These are phyloP conservation scores for Harmothoe impar DNA, from an alignment of 2,888 invertebrate genomes.

Conservation along the genomic window DNA sequence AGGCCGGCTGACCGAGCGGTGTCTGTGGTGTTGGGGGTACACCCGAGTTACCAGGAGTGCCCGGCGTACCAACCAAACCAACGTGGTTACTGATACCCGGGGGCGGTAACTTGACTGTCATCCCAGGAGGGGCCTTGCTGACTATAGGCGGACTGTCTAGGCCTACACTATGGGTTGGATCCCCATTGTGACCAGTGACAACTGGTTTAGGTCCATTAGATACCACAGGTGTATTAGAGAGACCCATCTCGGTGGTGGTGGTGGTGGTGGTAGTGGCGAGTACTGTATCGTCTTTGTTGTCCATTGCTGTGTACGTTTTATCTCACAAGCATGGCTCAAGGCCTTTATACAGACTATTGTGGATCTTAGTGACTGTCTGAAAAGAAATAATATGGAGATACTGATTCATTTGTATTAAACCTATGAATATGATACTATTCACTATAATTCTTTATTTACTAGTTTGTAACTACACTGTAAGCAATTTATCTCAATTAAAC, in stretches of 20 bases:
- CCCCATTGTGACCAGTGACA: constrained; percentile 34
- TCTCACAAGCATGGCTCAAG: neutral
- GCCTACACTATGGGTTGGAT: neutral
- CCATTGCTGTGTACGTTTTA: neutral
- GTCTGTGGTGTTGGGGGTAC: constrained; percentile 47
- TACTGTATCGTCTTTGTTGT: neutral
- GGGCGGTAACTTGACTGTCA: constrained; percentile 46
- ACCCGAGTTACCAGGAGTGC: neutral
- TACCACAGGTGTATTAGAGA: neutral
- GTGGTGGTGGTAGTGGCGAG: neutral
- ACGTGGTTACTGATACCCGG: neutral
- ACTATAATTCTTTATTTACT: no score
- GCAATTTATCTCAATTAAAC: no score
- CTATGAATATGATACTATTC: no score
- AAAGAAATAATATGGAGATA: no score
- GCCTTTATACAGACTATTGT: no score
- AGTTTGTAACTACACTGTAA: no score
- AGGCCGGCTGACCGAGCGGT: constrained; percentile 43
- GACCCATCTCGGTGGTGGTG: neutral
- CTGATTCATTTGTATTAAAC: no score
- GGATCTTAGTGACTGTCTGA: no score
- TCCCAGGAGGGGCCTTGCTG: constrained; percentile 7
- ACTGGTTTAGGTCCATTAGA: constrained; percentile 41
- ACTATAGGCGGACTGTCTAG: neutral
- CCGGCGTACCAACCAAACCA: neutral